Evolutionary conservation across 2,888 invertebrate genomes (phyloP), one percentile per base, ranked within the genome.

Genomic region (Panopea generosa): DNA sequence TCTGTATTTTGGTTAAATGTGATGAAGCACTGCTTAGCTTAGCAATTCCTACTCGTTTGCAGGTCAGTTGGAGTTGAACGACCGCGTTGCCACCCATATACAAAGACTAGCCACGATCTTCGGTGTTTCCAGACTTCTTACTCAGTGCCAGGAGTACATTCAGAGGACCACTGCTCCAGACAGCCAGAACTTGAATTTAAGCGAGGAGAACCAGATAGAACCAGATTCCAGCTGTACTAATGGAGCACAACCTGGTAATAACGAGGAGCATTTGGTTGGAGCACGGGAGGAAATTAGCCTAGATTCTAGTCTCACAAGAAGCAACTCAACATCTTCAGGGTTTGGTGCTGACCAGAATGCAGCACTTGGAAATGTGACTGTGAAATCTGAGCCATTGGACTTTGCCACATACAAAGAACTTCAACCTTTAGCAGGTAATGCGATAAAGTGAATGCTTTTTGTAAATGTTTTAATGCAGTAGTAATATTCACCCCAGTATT

Each of bases 21-120:
- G n/a, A n/a, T n/a, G n/a, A n/a, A n/a, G n/a, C n/a, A n/a, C n/a
- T n/a, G n/a, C n/a, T n/a, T n/a, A n/a, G n/a, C n/a, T n/a, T n/a
- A n/a, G n/a, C n/a, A n/a, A n/a, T n/a, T n/a, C n/a, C n/a, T n/a
- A n/a, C n/a, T n/a, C n/a, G 11, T 16, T 60, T 73, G 20, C 29
- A 74, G 77, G 77, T 40, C 76, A 80, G 73, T 20, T 80, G 33
- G 63, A 68, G 7, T 27, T 76, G 29, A 66, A 59, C 52, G 66
- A 63, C 16, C 53, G 66, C 18, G 56, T 70, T 20, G 69, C 70
- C 2, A 50, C 40, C 18, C 75, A 80, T 49, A 20, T 80, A 18
- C 61, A 76, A 49, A 61, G 72, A 52, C 50, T 80, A 20, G 69
- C 70, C 1, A 29, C 55, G 2, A 43, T 61, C 38, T 80, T 73